Evolutionary conservation across 2,888 invertebrate species (phyloP).

Genomic region (Acanthosoma haemorrhoidale): DNA sequence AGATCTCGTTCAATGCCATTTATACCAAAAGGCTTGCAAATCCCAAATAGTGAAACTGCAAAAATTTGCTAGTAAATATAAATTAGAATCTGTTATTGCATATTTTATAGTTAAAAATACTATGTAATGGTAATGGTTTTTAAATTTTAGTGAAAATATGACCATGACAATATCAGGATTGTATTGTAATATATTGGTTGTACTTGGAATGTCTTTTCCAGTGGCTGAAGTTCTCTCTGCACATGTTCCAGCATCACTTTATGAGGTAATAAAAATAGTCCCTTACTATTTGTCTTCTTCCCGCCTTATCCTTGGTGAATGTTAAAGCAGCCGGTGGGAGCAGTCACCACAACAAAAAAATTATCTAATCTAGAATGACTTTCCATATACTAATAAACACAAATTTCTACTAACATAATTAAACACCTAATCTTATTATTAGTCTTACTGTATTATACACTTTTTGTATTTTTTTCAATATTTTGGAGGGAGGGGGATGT

Average conservation of each 20-base stretch:
- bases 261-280: slow-evolving; percentile 20
- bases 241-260: slow-evolving; percentile 11
- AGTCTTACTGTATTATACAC: too few relatives aligned
- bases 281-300: neutral
- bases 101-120: neutral
- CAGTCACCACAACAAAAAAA: too few relatives aligned
- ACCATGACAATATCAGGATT: slow-evolving; percentile 31
- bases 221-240: slow-evolving; percentile 30
- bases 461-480: too few relatives aligned
- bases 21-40: slow-evolving; percentile 16
- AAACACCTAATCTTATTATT: too few relatives aligned
- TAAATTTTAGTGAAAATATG: slow-evolving; percentile 29
- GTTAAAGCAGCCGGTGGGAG: too few relatives aligned
- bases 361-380: too few relatives aligned
- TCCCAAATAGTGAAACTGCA: slow-evolving; percentile 15
- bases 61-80: slow-evolving; percentile 31
- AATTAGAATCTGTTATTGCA: neutral
- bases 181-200: slow-evolving; percentile 33
- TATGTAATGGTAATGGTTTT: neutral
- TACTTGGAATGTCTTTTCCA: slow-evolving; percentile 33
- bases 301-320: neutral
- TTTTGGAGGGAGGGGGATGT: too few relatives aligned
- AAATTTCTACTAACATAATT: too few relatives aligned
- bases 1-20: slow-evolving; percentile 32
- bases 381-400: too few relatives aligned